Base-by-base conservation (phyloP, 2,888 invertebrate genomes). In the Oxystoma pomonae region DNA sequence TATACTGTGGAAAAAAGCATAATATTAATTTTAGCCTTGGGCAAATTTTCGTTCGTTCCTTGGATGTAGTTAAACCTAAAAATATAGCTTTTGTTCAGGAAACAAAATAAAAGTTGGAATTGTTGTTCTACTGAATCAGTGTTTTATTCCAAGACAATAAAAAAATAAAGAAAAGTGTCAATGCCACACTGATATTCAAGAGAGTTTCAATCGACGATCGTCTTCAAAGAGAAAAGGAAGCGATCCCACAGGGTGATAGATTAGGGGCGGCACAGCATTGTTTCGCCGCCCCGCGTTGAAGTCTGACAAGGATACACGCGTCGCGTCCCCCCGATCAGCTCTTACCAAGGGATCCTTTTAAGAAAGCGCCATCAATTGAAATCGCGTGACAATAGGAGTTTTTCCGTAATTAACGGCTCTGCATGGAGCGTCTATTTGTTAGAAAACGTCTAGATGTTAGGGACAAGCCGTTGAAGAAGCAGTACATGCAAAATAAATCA, bases 191-290 rank as follows among this genome's bases (percentile, higher is more conserved):
- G 12, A 12, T 35, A 35, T 35, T 12, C 35, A 35, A 35, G 35
- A 35, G 35, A 35, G 35, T 35, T 35, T 35, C 35, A 35, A 35
- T 35, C 35, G 35, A 7, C 35, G 35, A 35, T 35, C 12, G 35
- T 35, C 35, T 12, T 53, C 7, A 18, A 53, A 53, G n/a, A 18
- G 53, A 53, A 22, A 21, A 16, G 22, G 21, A n/a, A 21, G 77
- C 77, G 73, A 76, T 78, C 78, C 79, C 76, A 76, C 74, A 73
- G 78, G 73, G 79, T 79, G 79, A 79, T 79, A 79, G 78, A 79
- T 79, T 78, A 78, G 76, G 76, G 77, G 74, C 72, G 73, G 74
- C 72, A 70, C 35, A 35, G 75, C 76, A 78, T 79, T 79, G 79
- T 79, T 78, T 79, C 77, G 77, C 75, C 71, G 75, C 76, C 35